These are phyloP conservation scores for Tichodroma muraria DNA, from an alignment of 2,113 vertebrate species.

Conservation along the genomic window DNA sequence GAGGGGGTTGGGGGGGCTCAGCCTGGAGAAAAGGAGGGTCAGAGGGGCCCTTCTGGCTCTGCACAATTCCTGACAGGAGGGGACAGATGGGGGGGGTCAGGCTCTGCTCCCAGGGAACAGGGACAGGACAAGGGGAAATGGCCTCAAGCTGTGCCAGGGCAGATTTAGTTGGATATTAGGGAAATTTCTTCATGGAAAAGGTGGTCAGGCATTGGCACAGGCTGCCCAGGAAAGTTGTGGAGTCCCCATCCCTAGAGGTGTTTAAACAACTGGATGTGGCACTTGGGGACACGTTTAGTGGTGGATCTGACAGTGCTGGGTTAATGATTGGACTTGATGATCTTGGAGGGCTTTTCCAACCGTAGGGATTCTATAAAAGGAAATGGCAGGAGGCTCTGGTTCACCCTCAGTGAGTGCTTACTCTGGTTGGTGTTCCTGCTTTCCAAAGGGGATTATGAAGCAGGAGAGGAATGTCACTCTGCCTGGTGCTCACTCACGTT, in stretches of 20 bases:
- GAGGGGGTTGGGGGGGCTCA: neutral
- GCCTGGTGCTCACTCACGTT: neutral
- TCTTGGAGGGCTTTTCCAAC: neutral
- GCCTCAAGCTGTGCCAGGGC: neutral
- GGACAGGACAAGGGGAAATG: neutral
- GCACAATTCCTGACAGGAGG: neutral
- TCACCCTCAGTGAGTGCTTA: neutral
- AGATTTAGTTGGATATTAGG: neutral
- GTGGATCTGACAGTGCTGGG: neutral
- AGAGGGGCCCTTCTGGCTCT: neutral
- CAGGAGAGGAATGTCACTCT: neutral
- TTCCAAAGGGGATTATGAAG: neutral
- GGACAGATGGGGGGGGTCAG: fast-evolving
- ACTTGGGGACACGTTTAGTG: fast-evolving
- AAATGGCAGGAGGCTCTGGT: neutral
- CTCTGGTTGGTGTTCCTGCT: neutral
- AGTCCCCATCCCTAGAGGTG: neutral
- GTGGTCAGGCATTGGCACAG: neutral
- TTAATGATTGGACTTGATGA: neutral
- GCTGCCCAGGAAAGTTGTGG: neutral
- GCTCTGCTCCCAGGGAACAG: neutral
- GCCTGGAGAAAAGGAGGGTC: neutral
- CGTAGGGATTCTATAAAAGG: neutral
- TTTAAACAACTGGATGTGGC: neutral
- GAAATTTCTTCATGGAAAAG: neutral